Percentiles rank a stretch among this genome's conserved stretches.
Evolutionary conservation across 1,140 invertebrate species (phyloP).

Genomic region (Campoletis sonorensis): DNA sequence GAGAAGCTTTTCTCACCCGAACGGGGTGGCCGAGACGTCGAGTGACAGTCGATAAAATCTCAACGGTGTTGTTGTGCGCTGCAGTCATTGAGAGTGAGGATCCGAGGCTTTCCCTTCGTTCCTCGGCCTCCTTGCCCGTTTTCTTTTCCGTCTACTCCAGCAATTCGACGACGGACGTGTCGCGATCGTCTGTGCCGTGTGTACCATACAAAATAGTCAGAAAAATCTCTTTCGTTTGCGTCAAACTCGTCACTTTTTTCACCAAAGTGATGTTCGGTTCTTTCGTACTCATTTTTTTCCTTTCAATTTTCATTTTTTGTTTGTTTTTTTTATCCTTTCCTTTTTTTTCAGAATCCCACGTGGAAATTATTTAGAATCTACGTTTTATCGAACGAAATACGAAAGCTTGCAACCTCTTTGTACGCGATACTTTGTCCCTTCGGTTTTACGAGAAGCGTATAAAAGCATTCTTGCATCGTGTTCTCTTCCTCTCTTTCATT

Average conservation of each 20-base stretch:
- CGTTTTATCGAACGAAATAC: slow-evolving; percentile 44
- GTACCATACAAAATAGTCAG: background rate
- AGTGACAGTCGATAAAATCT: slow-evolving; percentile 52
- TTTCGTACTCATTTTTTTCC: slow-evolving; percentile 2
- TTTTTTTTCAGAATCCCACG: background rate
- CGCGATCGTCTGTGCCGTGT: background rate
- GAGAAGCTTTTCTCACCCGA: slow-evolving; percentile 41
- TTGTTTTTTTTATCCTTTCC: background rate
- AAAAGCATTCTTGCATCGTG: slow-evolving; percentile 70
- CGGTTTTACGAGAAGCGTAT: slow-evolving; percentile 68
- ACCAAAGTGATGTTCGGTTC: background rate
- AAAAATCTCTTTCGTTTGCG: slow-evolving; percentile 29
- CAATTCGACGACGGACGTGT: background rate
- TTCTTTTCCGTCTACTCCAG: background rate
- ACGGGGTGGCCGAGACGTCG: slow-evolving; percentile 30
- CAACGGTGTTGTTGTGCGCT: slow-evolving; percentile 29
- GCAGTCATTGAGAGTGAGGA: background rate
- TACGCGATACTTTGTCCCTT: slow-evolving; percentile 51
- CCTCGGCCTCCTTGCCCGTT: background rate
- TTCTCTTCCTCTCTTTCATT: slow-evolving; percentile 12
- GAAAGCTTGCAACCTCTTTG: background rate
- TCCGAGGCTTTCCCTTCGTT: background rate
- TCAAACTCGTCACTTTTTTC: slow-evolving; percentile 31
- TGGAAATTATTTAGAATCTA: slow-evolving; percentile 29
- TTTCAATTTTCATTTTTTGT: too few relatives aligned